Percentiles rank a stretch among this genome's conserved stretches.
Evolutionary conservation across 2,113 vertebrate genomes (phyloP).

Genomic region (Zosterops lateralis): DNA sequence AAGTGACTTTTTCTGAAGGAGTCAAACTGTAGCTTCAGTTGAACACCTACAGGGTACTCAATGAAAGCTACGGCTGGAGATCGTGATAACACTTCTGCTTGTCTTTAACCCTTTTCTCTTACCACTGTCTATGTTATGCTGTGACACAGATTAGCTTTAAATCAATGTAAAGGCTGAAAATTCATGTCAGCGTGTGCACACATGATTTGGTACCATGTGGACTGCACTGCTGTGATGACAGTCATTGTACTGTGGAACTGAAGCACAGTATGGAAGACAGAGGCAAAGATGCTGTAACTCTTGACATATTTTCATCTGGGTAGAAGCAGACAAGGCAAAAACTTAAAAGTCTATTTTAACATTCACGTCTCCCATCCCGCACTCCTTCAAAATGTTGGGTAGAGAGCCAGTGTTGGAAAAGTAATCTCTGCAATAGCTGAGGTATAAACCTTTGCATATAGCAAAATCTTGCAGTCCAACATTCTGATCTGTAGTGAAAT

Average conservation of each 20-base stretch:
- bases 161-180: neutral
- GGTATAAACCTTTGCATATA: neutral
- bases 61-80: neutral
- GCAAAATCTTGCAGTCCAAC: neutral
- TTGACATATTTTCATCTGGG: neutral
- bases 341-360: neutral
- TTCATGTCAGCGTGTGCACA: neutral
- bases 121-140: neutral
- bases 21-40: neutral
- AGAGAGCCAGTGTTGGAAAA: neutral
- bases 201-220: neutral
- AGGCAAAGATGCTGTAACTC: neutral
- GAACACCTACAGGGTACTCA: neutral
- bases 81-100: neutral
- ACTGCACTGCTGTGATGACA: neutral
- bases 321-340: neutral
- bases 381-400: neutral
- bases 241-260: fast-evolving
- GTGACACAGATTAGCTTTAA: neutral
- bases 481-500: neutral
- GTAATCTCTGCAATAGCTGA: neutral
- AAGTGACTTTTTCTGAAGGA: slow-evolving; percentile 4
- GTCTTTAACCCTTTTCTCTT: neutral
- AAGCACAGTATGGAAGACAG: neutral
- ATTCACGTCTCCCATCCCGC: neutral